Conservation (phyloP, 2,888 invertebrate species). For the Oxycera nigricornis region DNA sequence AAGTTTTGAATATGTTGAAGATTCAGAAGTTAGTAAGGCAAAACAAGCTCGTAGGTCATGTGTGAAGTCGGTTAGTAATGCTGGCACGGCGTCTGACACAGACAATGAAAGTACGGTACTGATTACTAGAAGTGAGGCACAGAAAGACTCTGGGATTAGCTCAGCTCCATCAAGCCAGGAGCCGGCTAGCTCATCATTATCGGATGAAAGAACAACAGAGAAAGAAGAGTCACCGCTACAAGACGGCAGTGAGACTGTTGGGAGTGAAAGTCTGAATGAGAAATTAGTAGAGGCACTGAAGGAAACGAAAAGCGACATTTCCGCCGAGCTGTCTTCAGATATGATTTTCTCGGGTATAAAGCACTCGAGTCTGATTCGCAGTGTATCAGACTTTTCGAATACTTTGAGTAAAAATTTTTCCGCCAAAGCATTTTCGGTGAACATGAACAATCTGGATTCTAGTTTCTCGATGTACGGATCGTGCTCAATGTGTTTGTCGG, state of each 20-base stretch:
- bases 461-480: conserved; percentile 43
- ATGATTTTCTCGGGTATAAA: neutral
- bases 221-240: conserved; percentile 37
- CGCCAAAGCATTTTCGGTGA: neutral
- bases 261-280: conserved; percentile 39
- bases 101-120: conserved; percentile 2
- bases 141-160: conserved; percentile 52
- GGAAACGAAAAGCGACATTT: neutral
- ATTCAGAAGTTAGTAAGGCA: neutral
- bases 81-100: conserved; percentile 40
- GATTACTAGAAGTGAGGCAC: conserved; percentile 26
- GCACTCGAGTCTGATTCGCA: conserved; percentile 13
- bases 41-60: neutral
- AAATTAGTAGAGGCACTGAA: neutral
- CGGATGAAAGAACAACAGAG: conserved; percentile 40
- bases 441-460: conserved; percentile 15
- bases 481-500: conserved; percentile 70
- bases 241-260: conserved; percentile 45
- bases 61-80: conserved; percentile 15
- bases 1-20: conserved; percentile 1
- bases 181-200: conserved; percentile 14
- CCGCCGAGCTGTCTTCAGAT: neutral
- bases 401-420: conserved; percentile 20
- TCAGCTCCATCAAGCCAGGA: conserved; percentile 52
- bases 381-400: conserved; percentile 19